A percentile compares a stretch with the other conserved stretches of the same genome.
These are phyloP conservation scores for Syrrhaptes paradoxus DNA, from an alignment of 2,113 vertebrate genomes.

Conservation along the genomic window DNA sequence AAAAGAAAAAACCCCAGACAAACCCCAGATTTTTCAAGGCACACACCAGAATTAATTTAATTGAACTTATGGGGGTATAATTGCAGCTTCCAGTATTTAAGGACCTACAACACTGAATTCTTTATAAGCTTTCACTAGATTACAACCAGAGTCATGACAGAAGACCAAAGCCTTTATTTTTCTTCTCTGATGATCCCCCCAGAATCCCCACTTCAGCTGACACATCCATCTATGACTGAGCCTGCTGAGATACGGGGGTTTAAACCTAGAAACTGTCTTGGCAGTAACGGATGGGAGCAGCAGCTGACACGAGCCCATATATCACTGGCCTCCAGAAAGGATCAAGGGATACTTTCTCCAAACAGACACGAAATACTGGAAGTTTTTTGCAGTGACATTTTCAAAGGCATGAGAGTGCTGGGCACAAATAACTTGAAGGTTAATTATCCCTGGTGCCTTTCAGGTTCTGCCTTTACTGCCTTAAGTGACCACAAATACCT, in stretches of 20 bases:
- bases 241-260: not conserved
- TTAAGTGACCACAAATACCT: not conserved
- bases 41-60: not conserved
- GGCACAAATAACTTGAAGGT: not conserved
- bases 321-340: conserved; percentile 18
- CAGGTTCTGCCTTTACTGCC: not conserved
- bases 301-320: conserved; percentile 1
- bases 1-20: rapidly evolving
- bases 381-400: conserved; percentile 22
- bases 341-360: conserved; percentile 14
- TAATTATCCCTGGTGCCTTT: not conserved
- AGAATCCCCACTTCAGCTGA: not conserved
- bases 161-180: not conserved
- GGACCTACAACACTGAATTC: not conserved
- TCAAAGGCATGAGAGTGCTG: not conserved
- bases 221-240: not conserved
- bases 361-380: not conserved
- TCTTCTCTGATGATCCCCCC: not conserved
- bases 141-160: not conserved
- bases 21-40: not conserved
- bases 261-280: not conserved
- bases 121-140: not conserved
- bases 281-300: conserved; percentile 14
- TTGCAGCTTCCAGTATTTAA: not conserved
- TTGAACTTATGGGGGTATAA: not conserved